phyloP scores from a whole-genome alignment of 1,140 invertebrate genomes.

The Rhyzopertha dominica region DNA sequence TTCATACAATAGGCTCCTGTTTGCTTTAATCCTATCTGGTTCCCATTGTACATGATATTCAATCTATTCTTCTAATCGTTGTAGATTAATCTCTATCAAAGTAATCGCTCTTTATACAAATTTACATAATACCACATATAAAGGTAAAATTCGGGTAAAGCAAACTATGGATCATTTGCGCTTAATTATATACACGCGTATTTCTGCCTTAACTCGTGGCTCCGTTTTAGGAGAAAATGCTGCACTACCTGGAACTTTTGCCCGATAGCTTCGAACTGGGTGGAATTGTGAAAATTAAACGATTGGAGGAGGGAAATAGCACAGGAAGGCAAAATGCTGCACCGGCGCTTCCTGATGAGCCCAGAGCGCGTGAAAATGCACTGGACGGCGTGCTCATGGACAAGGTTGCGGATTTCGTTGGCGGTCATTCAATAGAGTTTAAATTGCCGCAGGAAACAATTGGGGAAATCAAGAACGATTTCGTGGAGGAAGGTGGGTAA shows the following conservation, averaged over 20 bases:
- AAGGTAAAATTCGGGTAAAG: too few species aligned
- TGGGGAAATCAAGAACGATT: constrained; percentile 63
- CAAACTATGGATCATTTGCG: too few species aligned
- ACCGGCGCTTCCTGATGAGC: constrained; percentile 57
- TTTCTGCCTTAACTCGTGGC: too few species aligned
- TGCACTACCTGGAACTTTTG: constrained; percentile 60
- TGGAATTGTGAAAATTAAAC: constrained; percentile 66
- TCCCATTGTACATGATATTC: too few species aligned
- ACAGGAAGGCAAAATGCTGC: constrained; percentile 48
- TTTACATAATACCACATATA: too few species aligned
- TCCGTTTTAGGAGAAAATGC: constrained; percentile 55
- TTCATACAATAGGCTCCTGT: too few species aligned
- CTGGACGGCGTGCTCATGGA: constrained; percentile 71
- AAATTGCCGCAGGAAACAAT: constrained; percentile 64
- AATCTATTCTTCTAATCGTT: too few species aligned
- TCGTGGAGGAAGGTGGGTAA: constrained; percentile 54
- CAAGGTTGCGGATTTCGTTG: constrained; percentile 66
- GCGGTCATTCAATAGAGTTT: constrained; percentile 72
- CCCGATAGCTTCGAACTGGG: constrained; percentile 55
- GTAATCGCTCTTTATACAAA: too few species aligned
- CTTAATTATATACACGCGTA: too few species aligned
- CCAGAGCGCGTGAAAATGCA: constrained; percentile 65
- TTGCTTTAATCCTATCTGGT: too few species aligned
- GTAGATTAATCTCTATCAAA: too few species aligned
- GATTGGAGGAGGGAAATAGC: constrained; percentile 51